These are phyloP conservation scores for Alosa sapidissima DNA, from an alignment of 2,797 vertebrate species.

Conservation along the genomic window DNA sequence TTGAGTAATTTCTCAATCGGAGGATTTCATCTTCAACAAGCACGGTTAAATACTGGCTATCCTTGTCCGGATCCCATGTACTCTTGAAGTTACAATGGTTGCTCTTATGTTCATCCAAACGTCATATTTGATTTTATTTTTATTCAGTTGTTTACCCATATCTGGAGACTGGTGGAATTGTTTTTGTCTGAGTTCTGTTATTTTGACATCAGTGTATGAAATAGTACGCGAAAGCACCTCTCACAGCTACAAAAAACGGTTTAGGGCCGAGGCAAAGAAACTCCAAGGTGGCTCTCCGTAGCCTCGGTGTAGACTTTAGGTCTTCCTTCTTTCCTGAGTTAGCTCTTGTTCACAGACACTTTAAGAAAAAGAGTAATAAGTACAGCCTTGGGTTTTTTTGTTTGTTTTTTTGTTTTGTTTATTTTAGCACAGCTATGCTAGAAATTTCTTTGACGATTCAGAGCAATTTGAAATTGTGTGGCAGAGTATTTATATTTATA, in stretches of 20 bases:
- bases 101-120: not conserved
- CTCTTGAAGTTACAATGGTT: not conserved
- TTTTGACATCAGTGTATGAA: not conserved
- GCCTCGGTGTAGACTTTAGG: too few relatives aligned
- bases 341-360: slow-evolving; percentile 4
- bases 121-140: not conserved
- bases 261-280: not conserved
- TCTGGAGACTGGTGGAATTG: not conserved
- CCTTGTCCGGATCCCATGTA: not conserved
- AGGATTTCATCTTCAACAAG: not conserved
- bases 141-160: not conserved
- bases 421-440: not conserved
- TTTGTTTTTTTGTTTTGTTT: slow-evolving; percentile 4
- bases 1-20: not conserved
- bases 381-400: not conserved
- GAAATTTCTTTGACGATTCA: slow-evolving; percentile 33
- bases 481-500: slow-evolving; percentile 80
- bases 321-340: not conserved
- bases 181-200: not conserved
- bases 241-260: not conserved
- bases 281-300: not conserved
- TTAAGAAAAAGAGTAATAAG: not conserved
- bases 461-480: slow-evolving; percentile 59
- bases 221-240: not conserved
- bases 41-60: not conserved